Conservation (phyloP, 2,888 invertebrate genomes). For the Augiades crinisus region DNA sequence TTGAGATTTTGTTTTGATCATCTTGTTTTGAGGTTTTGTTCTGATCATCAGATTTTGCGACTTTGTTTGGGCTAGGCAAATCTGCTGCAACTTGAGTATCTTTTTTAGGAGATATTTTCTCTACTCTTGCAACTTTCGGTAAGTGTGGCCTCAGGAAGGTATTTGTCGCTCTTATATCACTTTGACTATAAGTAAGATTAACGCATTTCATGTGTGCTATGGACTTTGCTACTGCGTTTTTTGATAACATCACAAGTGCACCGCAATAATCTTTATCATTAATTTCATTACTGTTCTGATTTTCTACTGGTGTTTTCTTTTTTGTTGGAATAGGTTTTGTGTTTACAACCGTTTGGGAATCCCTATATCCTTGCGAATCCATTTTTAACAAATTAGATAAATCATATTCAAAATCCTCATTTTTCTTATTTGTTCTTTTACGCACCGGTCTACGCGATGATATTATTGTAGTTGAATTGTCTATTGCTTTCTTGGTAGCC, state of each 20-base stretch:
- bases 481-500: conserved; percentile 44
- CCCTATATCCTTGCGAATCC: conserved; percentile 74
- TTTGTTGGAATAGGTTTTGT: conserved; percentile 52
- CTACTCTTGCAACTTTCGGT: conserved; percentile 54
- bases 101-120: conserved; percentile 66
- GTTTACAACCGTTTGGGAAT: conserved; percentile 48
- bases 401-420: conserved; percentile 88
- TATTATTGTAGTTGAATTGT: conserved; percentile 39
- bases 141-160: conserved; percentile 65
- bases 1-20: not conserved
- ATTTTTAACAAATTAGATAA: conserved; percentile 80
- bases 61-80: not conserved
- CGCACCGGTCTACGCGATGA: conserved; percentile 82
- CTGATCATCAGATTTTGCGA: too few relatives aligned
- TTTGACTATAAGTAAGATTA: conserved; percentile 40
- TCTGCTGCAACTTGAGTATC: conserved; percentile 34
- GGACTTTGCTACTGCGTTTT: conserved; percentile 56
- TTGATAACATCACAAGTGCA: conserved; percentile 58
- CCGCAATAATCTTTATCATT: conserved; percentile 63
- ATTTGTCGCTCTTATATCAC: conserved; percentile 46
- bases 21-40: not conserved
- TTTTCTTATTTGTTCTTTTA: conserved; percentile 83
- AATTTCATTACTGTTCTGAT: conserved; percentile 46
- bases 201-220: conserved; percentile 59
- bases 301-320: conserved; percentile 54